Percentiles rank a stretch among this genome's conserved stretches.
Conservation (phyloP, 2,888 invertebrate species). For the Ferrisia virgata region DNA sequence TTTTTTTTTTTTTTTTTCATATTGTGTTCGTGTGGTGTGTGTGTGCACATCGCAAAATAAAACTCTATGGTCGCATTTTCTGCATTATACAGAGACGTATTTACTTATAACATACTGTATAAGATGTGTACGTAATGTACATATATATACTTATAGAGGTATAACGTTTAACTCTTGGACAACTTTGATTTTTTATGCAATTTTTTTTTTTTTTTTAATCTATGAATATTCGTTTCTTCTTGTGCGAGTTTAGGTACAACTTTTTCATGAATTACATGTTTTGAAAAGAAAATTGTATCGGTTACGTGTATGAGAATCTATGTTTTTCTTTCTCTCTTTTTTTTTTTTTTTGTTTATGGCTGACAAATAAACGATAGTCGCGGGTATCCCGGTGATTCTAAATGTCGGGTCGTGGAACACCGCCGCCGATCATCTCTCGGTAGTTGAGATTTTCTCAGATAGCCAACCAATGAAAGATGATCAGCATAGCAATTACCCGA, state of each 20-base stretch:
- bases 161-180: neutral
- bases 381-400: neutral
- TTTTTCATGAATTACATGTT: neutral
- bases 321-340: no score
- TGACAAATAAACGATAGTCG: neutral
- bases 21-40: constrained; percentile 30
- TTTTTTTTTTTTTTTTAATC: neutral
- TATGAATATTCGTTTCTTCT: neutral
- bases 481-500: constrained; percentile 20
- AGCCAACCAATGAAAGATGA: neutral
- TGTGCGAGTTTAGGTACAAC: neutral
- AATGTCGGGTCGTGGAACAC: neutral
- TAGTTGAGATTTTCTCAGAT: neutral
- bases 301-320: neutral
- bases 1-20: constrained; percentile 25
- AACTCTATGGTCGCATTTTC: constrained; percentile 6
- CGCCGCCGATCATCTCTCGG: neutral
- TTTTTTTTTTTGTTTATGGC: constrained; percentile 2
- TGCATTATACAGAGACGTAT: neutral
- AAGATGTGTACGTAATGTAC: no score
- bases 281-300: constrained; percentile 10
- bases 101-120: no score
- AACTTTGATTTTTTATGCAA: neutral
- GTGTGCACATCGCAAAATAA: constrained; percentile 11
- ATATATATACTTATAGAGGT: no score